Evolutionary conservation across 1,140 invertebrate species (phyloP).

Genomic region (Caenorhabditis tropicalis): DNA sequence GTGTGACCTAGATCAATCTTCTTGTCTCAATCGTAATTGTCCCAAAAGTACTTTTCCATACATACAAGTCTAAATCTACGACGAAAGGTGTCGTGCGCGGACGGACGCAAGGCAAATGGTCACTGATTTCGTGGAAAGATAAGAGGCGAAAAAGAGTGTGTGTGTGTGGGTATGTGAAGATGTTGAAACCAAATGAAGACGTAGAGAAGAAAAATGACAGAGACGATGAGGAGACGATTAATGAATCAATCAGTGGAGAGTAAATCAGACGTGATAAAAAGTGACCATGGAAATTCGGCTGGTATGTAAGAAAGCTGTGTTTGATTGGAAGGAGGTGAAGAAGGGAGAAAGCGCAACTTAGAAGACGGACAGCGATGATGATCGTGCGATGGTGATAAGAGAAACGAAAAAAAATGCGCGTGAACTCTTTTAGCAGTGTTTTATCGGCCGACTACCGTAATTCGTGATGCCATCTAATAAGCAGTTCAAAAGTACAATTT

Average conservation of each 20-base stretch:
- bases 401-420: not conserved
- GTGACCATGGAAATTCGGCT: slow-evolving; percentile 24
- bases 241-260: slow-evolving; percentile 41
- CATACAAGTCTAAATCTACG: not conserved
- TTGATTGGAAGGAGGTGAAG: too few species aligned
- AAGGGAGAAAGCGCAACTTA: not conserved
- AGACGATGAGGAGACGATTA: not conserved
- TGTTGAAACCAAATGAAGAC: not conserved
- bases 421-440: not conserved
- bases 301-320: not conserved
- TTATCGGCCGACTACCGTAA: not conserved
- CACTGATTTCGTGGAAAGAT: slow-evolving; percentile 22
- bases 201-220: not conserved
- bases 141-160: not conserved
- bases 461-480: not conserved
- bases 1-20: not conserved
- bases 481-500: slow-evolving; percentile 3
- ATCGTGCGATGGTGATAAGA: not conserved
- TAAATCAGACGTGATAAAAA: slow-evolving; percentile 44
- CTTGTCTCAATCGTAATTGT: not conserved
- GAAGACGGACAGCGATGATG: not conserved
- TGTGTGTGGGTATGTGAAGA: not conserved
- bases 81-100: slow-evolving; percentile 1
- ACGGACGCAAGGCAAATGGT: slow-evolving; percentile 13
- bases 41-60: not conserved